Conservation (phyloP, 2,888 invertebrate species). For the Aleiodes leptofemur region DNA sequence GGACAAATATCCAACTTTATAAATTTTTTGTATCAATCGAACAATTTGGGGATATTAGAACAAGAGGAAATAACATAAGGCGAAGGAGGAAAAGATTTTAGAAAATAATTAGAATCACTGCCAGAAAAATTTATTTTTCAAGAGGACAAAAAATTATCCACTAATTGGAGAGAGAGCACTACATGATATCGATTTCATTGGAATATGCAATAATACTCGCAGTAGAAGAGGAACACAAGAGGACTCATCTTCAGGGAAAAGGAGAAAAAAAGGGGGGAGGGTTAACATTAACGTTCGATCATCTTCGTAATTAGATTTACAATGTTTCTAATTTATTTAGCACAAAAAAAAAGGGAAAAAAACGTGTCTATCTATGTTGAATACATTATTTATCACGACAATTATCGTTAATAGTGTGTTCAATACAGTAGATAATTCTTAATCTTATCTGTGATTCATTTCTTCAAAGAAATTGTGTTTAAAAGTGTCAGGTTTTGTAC, state of each 20-base stretch:
- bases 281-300: neutral
- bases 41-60: conserved; percentile 32
- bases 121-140: conserved; percentile 25
- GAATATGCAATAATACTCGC: conserved; percentile 53
- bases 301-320: conserved; percentile 18
- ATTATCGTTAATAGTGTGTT: conserved; percentile 19
- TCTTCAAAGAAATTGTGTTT: conserved; percentile 50
- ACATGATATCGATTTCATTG: conserved; percentile 49
- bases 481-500: conserved; percentile 66
- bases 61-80: conserved; percentile 6
- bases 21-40: conserved; percentile 33
- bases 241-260: neutral
- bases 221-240: conserved; percentile 44
- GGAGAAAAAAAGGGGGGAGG: too few relatives aligned
- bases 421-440: conserved; percentile 18
- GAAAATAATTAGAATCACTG: conserved; percentile 19
- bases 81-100: conserved; percentile 16
- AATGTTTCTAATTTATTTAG: conserved; percentile 64
- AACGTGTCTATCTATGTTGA: conserved; percentile 34
- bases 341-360: conserved; percentile 51
- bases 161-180: conserved; percentile 21
- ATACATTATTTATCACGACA: conserved; percentile 9
- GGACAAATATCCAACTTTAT: conserved; percentile 25
- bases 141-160: neutral
- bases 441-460: conserved; percentile 55